These are phyloP conservation scores for Hydractinia symbiolongicarpus DNA, from an alignment of 30 jellyfish, hydroid and myxozoan species.

Conservation along the genomic window DNA sequence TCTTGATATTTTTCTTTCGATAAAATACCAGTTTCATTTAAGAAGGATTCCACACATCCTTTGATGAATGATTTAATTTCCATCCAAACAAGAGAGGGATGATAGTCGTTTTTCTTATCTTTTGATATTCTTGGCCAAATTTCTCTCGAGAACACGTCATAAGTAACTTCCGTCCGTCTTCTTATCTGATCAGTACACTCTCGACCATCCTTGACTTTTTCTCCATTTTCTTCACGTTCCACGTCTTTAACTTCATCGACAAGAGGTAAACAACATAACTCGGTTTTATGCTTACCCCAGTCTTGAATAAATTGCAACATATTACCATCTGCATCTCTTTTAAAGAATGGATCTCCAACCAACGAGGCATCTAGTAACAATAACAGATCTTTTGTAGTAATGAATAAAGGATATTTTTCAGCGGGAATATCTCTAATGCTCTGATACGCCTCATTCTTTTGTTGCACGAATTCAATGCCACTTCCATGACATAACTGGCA, in stretches of 20 bases:
- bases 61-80: constrained; percentile 82
- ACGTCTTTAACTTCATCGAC: constrained; percentile 38
- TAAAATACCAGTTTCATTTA: constrained; percentile 38
- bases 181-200: background rate
- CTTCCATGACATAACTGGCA: constrained; percentile 47
- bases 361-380: constrained; percentile 63
- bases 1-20: constrained; percentile 43
- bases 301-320: constrained; percentile 48
- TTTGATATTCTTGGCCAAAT: constrained; percentile 62
- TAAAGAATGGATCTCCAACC: constrained; percentile 64
- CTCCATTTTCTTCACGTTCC: constrained; percentile 25
- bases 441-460: constrained; percentile 3
- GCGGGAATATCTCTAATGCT: constrained; percentile 13
- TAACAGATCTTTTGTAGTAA: constrained; percentile 60
- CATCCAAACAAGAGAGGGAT: constrained; percentile 84
- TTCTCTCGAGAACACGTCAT: constrained; percentile 47
- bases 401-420: constrained; percentile 52
- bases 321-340: constrained; percentile 51
- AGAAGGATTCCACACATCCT: constrained; percentile 60
- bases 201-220: background rate
- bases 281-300: constrained; percentile 65
- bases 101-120: constrained; percentile 26
- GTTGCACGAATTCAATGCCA: constrained; percentile 29
- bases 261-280: constrained; percentile 38
- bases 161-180: constrained; percentile 45